Base-by-base conservation (phyloP, 2,113 vertebrate genomes). In the Thryonomys swinderianus region DNA sequence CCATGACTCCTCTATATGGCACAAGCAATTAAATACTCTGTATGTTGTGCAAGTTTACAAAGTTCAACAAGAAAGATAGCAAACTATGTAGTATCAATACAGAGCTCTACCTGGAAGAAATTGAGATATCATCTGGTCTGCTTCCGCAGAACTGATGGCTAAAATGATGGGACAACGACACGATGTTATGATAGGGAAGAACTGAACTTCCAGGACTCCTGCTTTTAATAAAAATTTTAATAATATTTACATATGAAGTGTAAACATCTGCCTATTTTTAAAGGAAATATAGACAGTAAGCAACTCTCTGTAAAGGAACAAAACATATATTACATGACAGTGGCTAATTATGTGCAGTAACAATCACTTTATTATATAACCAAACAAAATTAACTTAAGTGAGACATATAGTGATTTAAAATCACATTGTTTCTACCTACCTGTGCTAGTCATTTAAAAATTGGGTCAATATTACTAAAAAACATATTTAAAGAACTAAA, bases 21-120 rank as follows among this genome's bases (percentile, higher is more conserved):
- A 66, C 9, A 37, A 18, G 34, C 57, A 85, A 42, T 11, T 11
- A 66, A 87, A 17, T 25, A 21, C 42, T 67, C 55, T 73, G 51
- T 48, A 13, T 37, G 62, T 93, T 74, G 79, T 79, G 20, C 94
- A 34, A n/a, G 55, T 57, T 94, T 93, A 83, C 61, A 80, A 80
- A 90, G 71, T 90, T 87, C 61, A 61, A 40, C 1, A 13, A 57
- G 57, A 80, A 96, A 83, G n/a, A 74, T 25, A 23, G 62, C 53
- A 40, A 45, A 83, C 30, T 16, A 2, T 6, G 4, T 16, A 48
- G 42, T 30, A 42, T 91, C 66, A 69, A 84, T 13, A 21, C 62
- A 83, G 42, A 59, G 37, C 51, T 85, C 59, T 40, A 64, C 80
- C 62, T 91, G 86, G 32, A 91, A 88, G 51, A 93, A 91, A 91